These are phyloP conservation scores for Pseudoatta argentina DNA, from an alignment of 1,140 invertebrate species.

Conservation along the genomic window DNA sequence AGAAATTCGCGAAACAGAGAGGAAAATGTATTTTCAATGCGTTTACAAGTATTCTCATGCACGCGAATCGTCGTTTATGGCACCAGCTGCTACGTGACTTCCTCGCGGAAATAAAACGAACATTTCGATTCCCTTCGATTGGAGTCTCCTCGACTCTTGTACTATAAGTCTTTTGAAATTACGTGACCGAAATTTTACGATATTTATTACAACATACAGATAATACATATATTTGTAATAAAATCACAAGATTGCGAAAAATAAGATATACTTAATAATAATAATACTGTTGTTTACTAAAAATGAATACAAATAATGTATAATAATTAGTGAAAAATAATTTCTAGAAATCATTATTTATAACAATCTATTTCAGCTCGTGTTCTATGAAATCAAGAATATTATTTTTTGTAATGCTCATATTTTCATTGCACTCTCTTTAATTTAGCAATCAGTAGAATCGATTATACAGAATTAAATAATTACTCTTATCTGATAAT, in stretches of 20 bases:
- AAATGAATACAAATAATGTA: not conserved
- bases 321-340: not conserved
- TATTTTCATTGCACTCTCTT: not conserved
- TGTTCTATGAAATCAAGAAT: not conserved
- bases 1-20: not conserved
- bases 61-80: slow-evolving; percentile 23
- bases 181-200: not conserved
- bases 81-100: slow-evolving; percentile 66
- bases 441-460: not conserved
- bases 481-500: not conserved
- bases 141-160: not conserved
- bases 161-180: not conserved
- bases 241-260: not conserved
- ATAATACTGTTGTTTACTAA: not conserved
- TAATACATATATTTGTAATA: not conserved
- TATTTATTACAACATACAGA: not conserved
- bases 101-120: slow-evolving; percentile 62
- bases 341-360: not conserved
- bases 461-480: not conserved
- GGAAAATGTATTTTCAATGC: slow-evolving; percentile 16
- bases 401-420: not conserved
- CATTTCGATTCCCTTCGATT: slow-evolving; percentile 47
- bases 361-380: not conserved
- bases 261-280: not conserved
- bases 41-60: slow-evolving; percentile 36